Base-by-base conservation (phyloP, 2,113 vertebrate species). In the Puma concolor region DNA sequence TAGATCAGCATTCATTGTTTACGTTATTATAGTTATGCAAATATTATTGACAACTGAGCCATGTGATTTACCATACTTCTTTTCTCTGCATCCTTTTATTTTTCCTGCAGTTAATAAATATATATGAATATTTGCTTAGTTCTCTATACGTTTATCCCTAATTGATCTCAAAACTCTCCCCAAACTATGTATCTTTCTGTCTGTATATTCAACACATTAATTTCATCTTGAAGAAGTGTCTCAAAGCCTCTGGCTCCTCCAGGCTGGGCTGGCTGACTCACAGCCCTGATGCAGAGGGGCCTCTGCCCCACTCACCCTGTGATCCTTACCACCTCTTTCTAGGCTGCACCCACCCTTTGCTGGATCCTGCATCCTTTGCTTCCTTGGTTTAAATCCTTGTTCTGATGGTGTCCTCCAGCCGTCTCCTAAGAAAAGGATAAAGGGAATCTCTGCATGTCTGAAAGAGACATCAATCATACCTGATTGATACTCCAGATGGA, bases 11-110 rank as follows among this genome's bases (percentile, higher is more conserved):
- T 50, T 86, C 66, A 69, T 41, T 86, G 66, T 87, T 93, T 67
- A 79, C 27, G 66, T 85, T 44, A n/a, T 79, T 81, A 54, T 64
- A 54, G 84, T 54, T 80, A 90, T 74, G 74, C 48, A 95, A 60
- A 74, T 91, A 12, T 60, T 77, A 44, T 44, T 85, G 60, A 72
- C 54, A 82, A 44, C 41, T 82, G 69, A 77, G 31, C 44, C 36
- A 64, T 86, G 85, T n/a, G 52, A 72, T 85, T 93, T 76, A 85
- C 14, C 71, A 89, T 89, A 25, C 36, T 48, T 74, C 3, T 83
- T 84, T 80, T 74, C 72, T 91, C 31, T 81, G 44, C 57, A 64
- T 54, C 41, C 72, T 89, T 95, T 97, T 74, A n/a, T 85, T 85
- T 88, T 84, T 54, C 54, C 38, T 25, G 31, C 21, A 54, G 31